phyloP scores from a whole-genome alignment of 2,888 invertebrate genomes.

The Aspidiotus rigidus region DNA sequence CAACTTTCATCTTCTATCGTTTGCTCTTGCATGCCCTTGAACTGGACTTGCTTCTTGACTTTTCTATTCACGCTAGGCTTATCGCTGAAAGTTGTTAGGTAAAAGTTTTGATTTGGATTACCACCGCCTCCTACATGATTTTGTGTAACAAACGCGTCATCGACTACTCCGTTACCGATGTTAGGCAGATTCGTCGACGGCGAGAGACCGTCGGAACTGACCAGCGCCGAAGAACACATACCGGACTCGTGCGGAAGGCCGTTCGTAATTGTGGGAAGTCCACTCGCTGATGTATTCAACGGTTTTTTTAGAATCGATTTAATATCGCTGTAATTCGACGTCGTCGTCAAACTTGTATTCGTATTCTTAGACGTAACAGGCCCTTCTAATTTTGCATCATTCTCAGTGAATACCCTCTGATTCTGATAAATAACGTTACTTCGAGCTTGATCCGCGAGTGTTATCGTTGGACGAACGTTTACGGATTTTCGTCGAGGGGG shows the following conservation, averaged over 20 bases:
- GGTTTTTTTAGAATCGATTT: conserved; percentile 51
- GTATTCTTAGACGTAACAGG: background rate
- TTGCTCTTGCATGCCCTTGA: conserved; percentile 38
- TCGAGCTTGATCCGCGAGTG: conserved; percentile 44
- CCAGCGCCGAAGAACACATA: conserved; percentile 11
- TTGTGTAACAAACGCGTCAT: background rate
- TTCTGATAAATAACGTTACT: conserved; percentile 3
- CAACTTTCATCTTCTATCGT: conserved; percentile 31
- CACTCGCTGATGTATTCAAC: conserved; percentile 11
- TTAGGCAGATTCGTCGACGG: background rate
- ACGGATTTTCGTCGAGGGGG: conserved; percentile 54
- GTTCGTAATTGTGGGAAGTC: conserved; percentile 1
- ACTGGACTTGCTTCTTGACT: conserved; percentile 43
- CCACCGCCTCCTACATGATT: background rate
- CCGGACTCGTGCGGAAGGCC: background rate
- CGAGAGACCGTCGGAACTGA: background rate
- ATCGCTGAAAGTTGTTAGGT: conserved; percentile 21
- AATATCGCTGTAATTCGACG: conserved; percentile 39
- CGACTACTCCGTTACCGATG: background rate
- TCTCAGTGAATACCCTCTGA: background rate
- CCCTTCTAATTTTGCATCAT: background rate
- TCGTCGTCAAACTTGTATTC: conserved; percentile 11
- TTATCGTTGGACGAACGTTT: conserved; percentile 46
- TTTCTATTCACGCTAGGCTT: conserved; percentile 13
- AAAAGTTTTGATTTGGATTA: conserved; percentile 23